Evolutionary conservation across 2,113 vertebrate species (phyloP).

Genomic region (Oryzias javanicus): DNA sequence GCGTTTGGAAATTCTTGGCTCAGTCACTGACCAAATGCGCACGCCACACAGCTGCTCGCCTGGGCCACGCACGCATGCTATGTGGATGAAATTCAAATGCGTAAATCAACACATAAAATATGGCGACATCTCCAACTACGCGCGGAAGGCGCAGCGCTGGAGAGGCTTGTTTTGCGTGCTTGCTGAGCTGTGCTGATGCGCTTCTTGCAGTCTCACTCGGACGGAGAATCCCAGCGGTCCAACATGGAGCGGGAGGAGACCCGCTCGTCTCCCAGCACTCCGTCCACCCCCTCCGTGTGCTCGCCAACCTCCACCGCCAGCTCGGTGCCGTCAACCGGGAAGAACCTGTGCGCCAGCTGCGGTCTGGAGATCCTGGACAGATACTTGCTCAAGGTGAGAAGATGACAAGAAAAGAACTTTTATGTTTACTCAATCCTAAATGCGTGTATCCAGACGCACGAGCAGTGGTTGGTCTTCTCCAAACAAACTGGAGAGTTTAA

Average conservation of each 20-base stretch:
- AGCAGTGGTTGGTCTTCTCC: not conserved
- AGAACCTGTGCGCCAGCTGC: constrained; percentile 95
- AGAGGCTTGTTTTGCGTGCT: constrained; percentile 3
- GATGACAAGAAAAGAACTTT: not conserved
- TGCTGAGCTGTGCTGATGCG: constrained; percentile 26
- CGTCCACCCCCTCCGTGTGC: constrained; percentile 93
- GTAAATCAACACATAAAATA: not conserved
- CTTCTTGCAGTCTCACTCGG: constrained; percentile 85
- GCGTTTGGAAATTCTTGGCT: not conserved
- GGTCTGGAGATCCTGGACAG: constrained; percentile 95
- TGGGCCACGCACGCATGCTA: too few species aligned
- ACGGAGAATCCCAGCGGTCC: constrained; percentile 85
- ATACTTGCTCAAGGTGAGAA: constrained; percentile 92
- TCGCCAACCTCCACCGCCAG: constrained; percentile 89
- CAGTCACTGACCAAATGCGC: too few species aligned
- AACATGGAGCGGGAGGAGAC: constrained; percentile 91
- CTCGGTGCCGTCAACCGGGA: constrained; percentile 86
- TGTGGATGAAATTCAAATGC: too few species aligned
- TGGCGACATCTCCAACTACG: constrained; percentile 18
- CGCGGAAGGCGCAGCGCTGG: not conserved
- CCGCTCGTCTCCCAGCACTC: constrained; percentile 88
- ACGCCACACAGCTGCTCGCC: too few species aligned
- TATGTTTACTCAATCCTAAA: not conserved
- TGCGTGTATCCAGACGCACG: not conserved
- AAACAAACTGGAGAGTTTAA: constrained; percentile 4